A percentile compares a stretch with the other conserved stretches of the same genome.
phyloP scores from a whole-genome alignment of 2,888 invertebrate genomes.

The Acleris sparsana region DNA sequence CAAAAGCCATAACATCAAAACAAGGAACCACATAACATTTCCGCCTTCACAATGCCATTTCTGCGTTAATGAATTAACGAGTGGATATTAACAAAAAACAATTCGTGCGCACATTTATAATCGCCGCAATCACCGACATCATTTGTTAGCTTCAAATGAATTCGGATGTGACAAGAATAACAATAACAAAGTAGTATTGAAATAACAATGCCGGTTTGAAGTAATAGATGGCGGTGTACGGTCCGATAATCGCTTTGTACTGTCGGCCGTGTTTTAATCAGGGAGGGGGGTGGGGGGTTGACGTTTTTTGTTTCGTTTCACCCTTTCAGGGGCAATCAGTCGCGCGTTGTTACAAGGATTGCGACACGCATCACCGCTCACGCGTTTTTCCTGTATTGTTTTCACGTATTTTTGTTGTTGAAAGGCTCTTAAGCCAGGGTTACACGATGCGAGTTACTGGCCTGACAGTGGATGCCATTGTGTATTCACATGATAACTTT shows the following conservation, averaged over 20 bases:
- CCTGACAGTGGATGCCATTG: neutral
- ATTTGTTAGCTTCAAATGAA: conserved; percentile 36
- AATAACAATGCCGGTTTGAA: conserved; percentile 44
- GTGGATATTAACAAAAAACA: conserved; percentile 29
- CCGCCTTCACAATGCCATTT: conserved; percentile 26
- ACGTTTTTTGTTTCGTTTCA: conserved; percentile 56
- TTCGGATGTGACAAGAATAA: conserved; percentile 49
- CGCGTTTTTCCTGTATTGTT: conserved; percentile 43
- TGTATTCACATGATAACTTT: neutral
- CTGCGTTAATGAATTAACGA: conserved; percentile 31
- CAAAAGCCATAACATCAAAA: neutral
- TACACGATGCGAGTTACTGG: too few species aligned
- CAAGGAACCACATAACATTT: conserved; percentile 1
- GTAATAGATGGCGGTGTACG: conserved; percentile 64
- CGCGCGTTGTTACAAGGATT: conserved; percentile 67
- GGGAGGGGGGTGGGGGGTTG: conserved; percentile 44
- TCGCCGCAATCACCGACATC: conserved; percentile 25
- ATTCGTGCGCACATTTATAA: conserved; percentile 30
- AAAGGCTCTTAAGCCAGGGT: neutral
- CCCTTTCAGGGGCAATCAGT: conserved; percentile 75
- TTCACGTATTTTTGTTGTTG: conserved; percentile 48
- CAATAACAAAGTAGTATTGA: conserved; percentile 55
- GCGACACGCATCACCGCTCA: conserved; percentile 60
- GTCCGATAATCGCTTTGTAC: conserved; percentile 78
- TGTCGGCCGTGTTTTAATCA: conserved; percentile 71